These are phyloP conservation scores for Protophormia terraenovae DNA, from an alignment of 2,888 invertebrate genomes.

Conservation along the genomic window DNA sequence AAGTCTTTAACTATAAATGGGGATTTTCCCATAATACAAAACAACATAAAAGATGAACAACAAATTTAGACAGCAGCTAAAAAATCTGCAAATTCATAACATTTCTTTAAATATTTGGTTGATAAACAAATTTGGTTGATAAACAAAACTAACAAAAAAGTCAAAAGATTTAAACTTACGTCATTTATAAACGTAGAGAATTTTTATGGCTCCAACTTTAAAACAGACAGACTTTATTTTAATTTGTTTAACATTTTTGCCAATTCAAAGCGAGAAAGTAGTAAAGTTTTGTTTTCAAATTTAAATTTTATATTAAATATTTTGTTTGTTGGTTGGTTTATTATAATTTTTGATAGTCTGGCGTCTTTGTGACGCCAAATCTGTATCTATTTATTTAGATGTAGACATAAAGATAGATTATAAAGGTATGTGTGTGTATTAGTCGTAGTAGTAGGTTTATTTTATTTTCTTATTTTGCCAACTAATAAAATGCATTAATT, in stretches of 20 bases:
- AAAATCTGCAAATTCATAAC: not conserved
- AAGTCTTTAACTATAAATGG: not conserved
- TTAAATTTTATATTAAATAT: conserved; percentile 1
- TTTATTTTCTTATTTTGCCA: not conserved
- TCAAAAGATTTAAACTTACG: conserved; percentile 67
- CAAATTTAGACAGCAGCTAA: not conserved
- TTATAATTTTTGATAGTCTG: conserved; percentile 5
- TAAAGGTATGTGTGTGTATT: not conserved
- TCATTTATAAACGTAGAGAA: conserved; percentile 69
- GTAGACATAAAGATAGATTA: not conserved
- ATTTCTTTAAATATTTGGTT: not conserved
- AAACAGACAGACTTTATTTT: too few relatives aligned
- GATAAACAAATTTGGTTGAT: not conserved
- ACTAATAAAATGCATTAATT: not conserved
- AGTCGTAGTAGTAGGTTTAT: not conserved
- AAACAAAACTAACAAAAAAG: not conserved
- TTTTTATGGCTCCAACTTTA: conserved; percentile 7
- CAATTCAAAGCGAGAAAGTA: conserved; percentile 69
- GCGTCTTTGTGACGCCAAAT: conserved; percentile 68
- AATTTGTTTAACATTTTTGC: not conserved
- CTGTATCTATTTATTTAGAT: conserved; percentile 3
- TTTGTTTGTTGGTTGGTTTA: too few relatives aligned
- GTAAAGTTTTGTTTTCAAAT: conserved; percentile 71
- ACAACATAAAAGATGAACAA: too few relatives aligned
- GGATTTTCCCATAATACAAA: conserved; percentile 37